Percentiles rank a stretch among this genome's conserved stretches.
Conservation (phyloP, 1,140 invertebrate species). For the Aplysia californica region DNA sequence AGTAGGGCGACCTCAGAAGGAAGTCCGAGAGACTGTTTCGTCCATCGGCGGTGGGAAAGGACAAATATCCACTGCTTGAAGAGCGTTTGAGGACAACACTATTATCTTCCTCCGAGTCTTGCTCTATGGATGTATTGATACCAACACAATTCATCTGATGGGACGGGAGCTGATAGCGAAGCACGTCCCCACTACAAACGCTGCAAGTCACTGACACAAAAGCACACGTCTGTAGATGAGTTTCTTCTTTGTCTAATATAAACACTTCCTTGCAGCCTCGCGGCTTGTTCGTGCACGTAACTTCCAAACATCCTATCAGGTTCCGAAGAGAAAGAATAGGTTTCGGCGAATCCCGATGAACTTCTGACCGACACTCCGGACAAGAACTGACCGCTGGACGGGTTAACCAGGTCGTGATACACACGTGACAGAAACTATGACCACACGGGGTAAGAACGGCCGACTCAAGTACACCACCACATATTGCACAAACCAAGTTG, state of each 20-base stretch:
- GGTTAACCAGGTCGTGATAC: slow-evolving; percentile 57
- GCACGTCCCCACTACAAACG: slow-evolving; percentile 49
- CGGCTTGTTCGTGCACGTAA: slow-evolving; percentile 44
- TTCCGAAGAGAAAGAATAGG: slow-evolving; percentile 58
- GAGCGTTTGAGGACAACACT: too few relatives aligned
- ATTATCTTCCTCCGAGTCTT: too few relatives aligned
- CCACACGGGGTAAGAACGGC: slow-evolving; percentile 63
- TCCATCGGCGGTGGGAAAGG: slow-evolving; percentile 41
- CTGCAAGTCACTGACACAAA: slow-evolving; percentile 53
- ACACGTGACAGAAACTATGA: slow-evolving; percentile 56
- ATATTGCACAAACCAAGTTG: slow-evolving; percentile 61
- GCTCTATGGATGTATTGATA: too few relatives aligned
- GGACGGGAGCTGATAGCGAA: slow-evolving; percentile 45
- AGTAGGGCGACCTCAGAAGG: slow-evolving; percentile 23
- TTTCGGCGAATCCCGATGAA: slow-evolving; percentile 39
- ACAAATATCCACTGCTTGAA: too few relatives aligned
- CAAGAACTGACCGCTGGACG: slow-evolving; percentile 49
- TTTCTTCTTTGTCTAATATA: slow-evolving; percentile 46
- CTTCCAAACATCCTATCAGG: slow-evolving; percentile 57
- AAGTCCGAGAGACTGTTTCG: slow-evolving; percentile 1
- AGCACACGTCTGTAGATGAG: slow-evolving; percentile 49
- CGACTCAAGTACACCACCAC: slow-evolving; percentile 57
- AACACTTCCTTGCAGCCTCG: slow-evolving; percentile 54
- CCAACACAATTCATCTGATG: slow-evolving; percentile 59
- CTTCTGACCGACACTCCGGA: slow-evolving; percentile 57